Conservation (phyloP, 2,888 invertebrate genomes). For the Polymixis flavicincta region DNA sequence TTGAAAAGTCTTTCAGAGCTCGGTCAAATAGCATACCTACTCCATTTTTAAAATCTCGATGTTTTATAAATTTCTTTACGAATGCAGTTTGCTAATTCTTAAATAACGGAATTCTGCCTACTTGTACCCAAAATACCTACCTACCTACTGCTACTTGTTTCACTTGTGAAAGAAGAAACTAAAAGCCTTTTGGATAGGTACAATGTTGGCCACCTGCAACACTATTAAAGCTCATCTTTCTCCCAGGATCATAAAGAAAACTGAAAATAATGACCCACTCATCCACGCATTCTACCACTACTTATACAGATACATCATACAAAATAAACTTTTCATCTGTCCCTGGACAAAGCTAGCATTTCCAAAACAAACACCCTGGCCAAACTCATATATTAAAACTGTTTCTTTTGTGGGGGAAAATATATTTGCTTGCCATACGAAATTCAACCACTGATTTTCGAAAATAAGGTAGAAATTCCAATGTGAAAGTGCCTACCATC, state of each 20-base stretch:
- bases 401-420: conserved; percentile 61
- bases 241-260: neutral
- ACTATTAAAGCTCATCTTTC: neutral
- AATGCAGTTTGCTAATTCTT: neutral
- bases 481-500: conserved; percentile 23
- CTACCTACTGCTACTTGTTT: too few species aligned
- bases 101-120: neutral
- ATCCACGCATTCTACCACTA: neutral
- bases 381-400: conserved; percentile 64
- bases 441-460: accelerated
- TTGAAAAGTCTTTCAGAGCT: neutral
- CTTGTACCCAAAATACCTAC: too few species aligned
- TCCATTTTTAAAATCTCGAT: neutral
- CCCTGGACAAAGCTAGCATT: conserved; percentile 48
- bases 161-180: neutral
- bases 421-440: conserved; percentile 10
- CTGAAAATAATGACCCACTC: neutral
- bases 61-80: neutral
- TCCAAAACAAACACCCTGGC: conserved; percentile 60
- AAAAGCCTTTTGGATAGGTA: too few species aligned
- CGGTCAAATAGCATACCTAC: too few species aligned
- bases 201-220: neutral
- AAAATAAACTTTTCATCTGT: conserved; percentile 43
- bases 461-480: neutral
- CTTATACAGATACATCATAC: conserved; percentile 26